Evolutionary conservation across 1,140 invertebrate species (phyloP), one percentile per base, ranked within the genome.

Genomic region (Drosophila trapezifrons): DNA sequence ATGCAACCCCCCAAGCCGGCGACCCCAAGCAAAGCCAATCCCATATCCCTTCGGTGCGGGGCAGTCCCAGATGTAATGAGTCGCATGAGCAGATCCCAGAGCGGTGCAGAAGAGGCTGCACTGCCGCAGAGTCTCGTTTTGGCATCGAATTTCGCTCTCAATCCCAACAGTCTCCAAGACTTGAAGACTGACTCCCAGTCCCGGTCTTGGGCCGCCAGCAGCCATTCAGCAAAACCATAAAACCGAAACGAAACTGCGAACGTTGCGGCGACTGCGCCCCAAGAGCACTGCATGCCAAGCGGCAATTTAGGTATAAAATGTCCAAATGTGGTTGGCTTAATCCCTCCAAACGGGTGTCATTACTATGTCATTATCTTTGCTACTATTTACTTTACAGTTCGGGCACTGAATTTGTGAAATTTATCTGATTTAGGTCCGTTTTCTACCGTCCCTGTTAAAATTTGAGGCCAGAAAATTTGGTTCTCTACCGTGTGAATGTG

Each of bases 271-370:
- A 63, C 70, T 71, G 70, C 57, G 51, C 63, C 67, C 59, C 67
- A 67, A 80, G 64, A 58, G 65, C 51, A 69, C 83, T 83, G 84
- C 82, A 86, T 86, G 82, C 83, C 76, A 79, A 82, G 76, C 83
- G 78, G 78, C 77, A 89, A 84, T 84, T 89, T 89, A 78, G 51
- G 84, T 80, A 89, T 89, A 89, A 89, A 89, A 72, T 89, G 84
- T 89, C 84, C 80, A 89, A 89, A 84, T 84, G 77, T 80, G 83
- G 62, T 87, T 67, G 76, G 56, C 78, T 76, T 47, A 25, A 55
- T 25, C 49, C 62, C 35, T 38, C 22, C 0, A 27, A 63, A 7
- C 13, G 56, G 70, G 55, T 56, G 25, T 15, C 15, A 38, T 17
- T 46, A 45, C 35, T 49, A 32, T 38, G 9, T 10, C 3, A 13